Percentiles rank a stretch among this genome's conserved stretches.
phyloP scores from a whole-genome alignment of 2,113 vertebrate genomes.

The Stigmatopora argus region DNA sequence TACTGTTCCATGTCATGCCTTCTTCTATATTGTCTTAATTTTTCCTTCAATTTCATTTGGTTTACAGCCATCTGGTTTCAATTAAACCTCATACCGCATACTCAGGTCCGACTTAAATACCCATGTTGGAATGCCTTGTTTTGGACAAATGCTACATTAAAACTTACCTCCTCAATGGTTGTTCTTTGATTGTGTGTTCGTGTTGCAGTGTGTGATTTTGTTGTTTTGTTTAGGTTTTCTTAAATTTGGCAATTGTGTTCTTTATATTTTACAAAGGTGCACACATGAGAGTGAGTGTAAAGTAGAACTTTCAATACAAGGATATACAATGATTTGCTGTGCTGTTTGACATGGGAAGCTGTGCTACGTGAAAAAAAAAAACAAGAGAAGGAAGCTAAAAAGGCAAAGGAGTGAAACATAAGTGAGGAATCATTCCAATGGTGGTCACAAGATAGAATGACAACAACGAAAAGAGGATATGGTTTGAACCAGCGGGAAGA shows the following conservation, averaged over 20 bases:
- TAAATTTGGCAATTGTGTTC: constrained; percentile 17
- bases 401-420: background rate
- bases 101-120: constrained; percentile 27
- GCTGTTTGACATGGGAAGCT: background rate
- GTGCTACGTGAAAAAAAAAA: background rate
- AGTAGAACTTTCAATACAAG: background rate
- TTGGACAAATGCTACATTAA: constrained; percentile 15
- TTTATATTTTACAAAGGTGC: constrained; percentile 21
- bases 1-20: constrained; percentile 25
- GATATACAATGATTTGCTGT: background rate
- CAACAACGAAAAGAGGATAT: constrained; percentile 6
- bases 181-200: constrained; percentile 21
- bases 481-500: background rate
- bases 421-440: constrained; percentile 5
- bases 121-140: constrained; percentile 22
- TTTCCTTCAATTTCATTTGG: constrained; percentile 4
- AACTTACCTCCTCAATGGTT: constrained; percentile 12
- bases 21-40: constrained; percentile 20
- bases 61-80: constrained; percentile 47
- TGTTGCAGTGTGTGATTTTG: too few species aligned
- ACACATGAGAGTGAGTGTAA: background rate
- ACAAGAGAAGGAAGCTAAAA: background rate
- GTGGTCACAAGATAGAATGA: constrained; percentile 5
- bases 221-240: constrained; percentile 39
- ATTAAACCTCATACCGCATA: constrained; percentile 35